Base-by-base conservation (phyloP, 2,113 vertebrate species). In the Cebidichthys violaceus region DNA sequence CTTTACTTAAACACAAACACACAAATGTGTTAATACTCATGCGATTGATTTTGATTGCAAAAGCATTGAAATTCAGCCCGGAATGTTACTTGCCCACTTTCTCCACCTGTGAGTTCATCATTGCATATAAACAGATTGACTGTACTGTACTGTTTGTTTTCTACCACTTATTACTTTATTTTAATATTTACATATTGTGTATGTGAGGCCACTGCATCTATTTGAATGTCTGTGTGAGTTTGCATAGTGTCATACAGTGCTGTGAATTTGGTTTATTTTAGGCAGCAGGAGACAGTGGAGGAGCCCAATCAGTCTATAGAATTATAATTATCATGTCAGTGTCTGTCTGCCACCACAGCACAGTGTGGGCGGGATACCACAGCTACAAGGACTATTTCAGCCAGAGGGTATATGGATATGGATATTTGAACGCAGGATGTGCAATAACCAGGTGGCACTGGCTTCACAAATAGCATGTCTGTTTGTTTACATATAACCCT, bases 241-340 rank as follows among this genome's bases (percentile, higher is more conserved):
- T 57, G 15, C 22, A 41, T 54, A 57, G 62, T 70, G 62, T 70
- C 57, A 73, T 65, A 69, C 29, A 65, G 83, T 76, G 74, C 84
- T 31, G 18, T 9, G 78, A 80, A 47, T 84, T 75, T 39, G 82
- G 87, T 92, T 92, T 92, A 90, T 92, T 92, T 90, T 69, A 81
- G 77, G 86, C 83, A 72, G 74, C 33, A 43, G 70, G 75, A 90
- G 79, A 89, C 81, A 77, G 80, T 83, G 50, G 68, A 88, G 81
- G 83, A 93, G 87, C 81, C 82, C 77, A 83, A 83, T 91, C 87
- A 90, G 77, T 84, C 84, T 80, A 72, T 64, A 87, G 71, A 77
- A 90, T 89, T 88, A 82, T 91, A 92, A 93, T 93, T 92, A 93
- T 87, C 90, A 68, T 80, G 89, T 92, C 91, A 92, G 86, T 71